These are phyloP conservation scores for Fistularia commersonii DNA, from an alignment of 2,797 vertebrate species.

Conservation along the genomic window DNA sequence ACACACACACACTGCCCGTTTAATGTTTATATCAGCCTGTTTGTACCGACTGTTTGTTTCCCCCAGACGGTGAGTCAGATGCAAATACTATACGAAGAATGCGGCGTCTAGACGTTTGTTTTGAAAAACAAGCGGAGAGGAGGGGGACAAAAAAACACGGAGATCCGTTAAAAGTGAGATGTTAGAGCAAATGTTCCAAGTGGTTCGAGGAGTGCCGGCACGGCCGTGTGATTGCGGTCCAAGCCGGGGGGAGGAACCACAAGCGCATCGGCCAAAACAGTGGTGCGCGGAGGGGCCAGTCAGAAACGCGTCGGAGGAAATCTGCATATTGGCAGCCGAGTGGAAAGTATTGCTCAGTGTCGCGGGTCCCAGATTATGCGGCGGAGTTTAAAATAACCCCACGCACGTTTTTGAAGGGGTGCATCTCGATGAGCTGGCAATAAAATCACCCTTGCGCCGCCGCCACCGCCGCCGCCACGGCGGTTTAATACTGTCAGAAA, in stretches of 20 bases:
- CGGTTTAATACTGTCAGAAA: background rate
- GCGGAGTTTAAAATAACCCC: conserved; percentile 7
- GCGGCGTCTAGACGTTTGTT: conserved; percentile 40
- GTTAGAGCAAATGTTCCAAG: conserved; percentile 8
- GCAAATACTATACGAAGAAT: conserved; percentile 41
- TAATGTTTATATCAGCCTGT: conserved; percentile 54
- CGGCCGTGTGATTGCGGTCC: conserved; percentile 15
- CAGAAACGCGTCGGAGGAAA: conserved; percentile 26
- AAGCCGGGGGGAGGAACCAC: conserved; percentile 17
- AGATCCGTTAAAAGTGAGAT: no score
- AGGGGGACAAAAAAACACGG: no score
- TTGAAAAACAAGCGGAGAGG: conserved; percentile 34
- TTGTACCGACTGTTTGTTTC: conserved; percentile 42
- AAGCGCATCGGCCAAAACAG: conserved; percentile 25
- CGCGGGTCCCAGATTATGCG: conserved; percentile 15
- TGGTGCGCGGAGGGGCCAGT: conserved; percentile 17
- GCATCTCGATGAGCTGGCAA: background rate
- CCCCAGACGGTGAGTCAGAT: conserved; percentile 56
- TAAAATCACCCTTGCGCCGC: conserved; percentile 8
- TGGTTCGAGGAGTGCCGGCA: conserved; percentile 15
- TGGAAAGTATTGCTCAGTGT: conserved; percentile 31
- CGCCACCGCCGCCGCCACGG: no score
- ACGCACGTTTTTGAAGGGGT: background rate
- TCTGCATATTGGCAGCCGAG: conserved; percentile 16
- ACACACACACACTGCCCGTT: conserved; percentile 33